phyloP scores from a whole-genome alignment of 2,113 vertebrate species.

The Colius striatus region DNA sequence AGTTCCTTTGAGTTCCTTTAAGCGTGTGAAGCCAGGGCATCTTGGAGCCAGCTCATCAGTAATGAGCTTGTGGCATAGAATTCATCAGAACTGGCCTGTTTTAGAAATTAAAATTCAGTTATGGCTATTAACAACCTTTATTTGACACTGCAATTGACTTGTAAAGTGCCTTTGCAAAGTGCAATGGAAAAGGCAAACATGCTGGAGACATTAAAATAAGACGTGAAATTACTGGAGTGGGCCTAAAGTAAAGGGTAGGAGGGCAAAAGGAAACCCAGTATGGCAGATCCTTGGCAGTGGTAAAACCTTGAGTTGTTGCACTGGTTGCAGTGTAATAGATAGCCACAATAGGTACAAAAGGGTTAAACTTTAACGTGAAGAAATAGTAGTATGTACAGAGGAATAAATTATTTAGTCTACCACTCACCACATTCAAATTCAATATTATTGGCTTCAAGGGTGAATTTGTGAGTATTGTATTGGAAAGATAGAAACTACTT shows the following conservation, averaged over 20 bases:
- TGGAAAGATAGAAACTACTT: not conserved
- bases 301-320: not conserved
- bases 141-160: not conserved
- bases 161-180: not conserved
- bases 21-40: not conserved
- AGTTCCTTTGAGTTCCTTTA: not conserved
- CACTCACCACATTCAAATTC: not conserved
- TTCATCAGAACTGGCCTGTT: not conserved
- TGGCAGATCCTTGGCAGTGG: not conserved
- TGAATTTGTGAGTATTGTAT: not conserved
- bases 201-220: not conserved
- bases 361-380: not conserved
- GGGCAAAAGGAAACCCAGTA: not conserved
- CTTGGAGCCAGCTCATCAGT: not conserved
- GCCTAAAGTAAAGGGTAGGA: not conserved
- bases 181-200: not conserved
- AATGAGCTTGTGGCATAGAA: rapidly evolving
- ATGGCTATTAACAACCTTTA: not conserved
- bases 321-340: not conserved
- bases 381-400: not conserved
- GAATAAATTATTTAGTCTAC: not conserved
- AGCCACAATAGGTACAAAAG: not conserved
- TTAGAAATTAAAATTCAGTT: not conserved
- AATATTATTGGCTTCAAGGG: not conserved
- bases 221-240: not conserved